A percentile compares a stretch with the other conserved stretches of the same genome.
Evolutionary conservation across 2,888 invertebrate genomes (phyloP).

Genomic region (Cheilosia urbana): DNA sequence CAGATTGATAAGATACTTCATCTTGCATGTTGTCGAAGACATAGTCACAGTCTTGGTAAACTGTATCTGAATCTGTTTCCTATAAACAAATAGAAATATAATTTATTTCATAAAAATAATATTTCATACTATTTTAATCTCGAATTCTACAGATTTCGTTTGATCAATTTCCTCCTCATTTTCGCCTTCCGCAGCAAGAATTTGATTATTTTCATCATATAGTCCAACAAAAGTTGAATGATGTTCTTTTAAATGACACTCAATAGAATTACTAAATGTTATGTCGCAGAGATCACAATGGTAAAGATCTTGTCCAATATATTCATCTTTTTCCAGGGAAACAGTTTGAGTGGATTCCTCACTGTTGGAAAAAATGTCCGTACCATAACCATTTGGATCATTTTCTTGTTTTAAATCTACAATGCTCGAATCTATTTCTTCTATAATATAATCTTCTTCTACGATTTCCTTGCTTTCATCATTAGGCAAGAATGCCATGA

Average conservation of each 20-base stretch:
- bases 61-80: constrained; percentile 29
- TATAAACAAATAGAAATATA: not conserved
- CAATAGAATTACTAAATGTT: constrained; percentile 60
- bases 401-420: constrained; percentile 50
- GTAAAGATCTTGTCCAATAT: constrained; percentile 35
- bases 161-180: constrained; percentile 12
- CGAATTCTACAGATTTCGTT: not conserved
- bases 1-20: constrained; percentile 37
- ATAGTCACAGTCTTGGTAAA: constrained; percentile 27
- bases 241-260: constrained; percentile 36
- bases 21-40: constrained; percentile 19
- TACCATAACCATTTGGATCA: not conserved
- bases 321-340: constrained; percentile 14
- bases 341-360: constrained; percentile 24
- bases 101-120: not conserved
- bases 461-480: constrained; percentile 41
- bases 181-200: constrained; percentile 11
- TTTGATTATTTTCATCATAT: constrained; percentile 9
- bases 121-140: constrained; percentile 22
- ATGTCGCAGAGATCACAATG: constrained; percentile 68
- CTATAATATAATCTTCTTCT: constrained; percentile 53
- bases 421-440: constrained; percentile 37
- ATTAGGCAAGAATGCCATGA: not conserved
- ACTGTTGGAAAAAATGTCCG: constrained; percentile 3
- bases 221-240: not conserved